Evolutionary conservation across 2,888 invertebrate species (phyloP), one percentile per base, ranked within the genome.

Genomic region (Alentia gelatinosa): DNA sequence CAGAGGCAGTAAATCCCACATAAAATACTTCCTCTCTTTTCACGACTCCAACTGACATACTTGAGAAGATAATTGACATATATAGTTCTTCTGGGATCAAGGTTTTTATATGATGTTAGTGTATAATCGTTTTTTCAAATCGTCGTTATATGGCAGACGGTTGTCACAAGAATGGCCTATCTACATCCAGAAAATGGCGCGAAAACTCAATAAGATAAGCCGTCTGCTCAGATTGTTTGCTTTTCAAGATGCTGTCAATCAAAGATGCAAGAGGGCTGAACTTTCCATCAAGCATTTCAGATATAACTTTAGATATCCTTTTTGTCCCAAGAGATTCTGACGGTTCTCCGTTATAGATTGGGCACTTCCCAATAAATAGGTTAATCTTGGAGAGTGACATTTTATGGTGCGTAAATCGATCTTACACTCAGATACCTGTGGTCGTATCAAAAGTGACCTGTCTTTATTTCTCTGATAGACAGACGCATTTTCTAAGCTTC

Each of bases 221-320:
- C 79, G 79, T 79, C 79, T 79, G 39, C 35, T 15, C 74, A 74
- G 30, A 26, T 26, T n/a, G 19, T 56, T 33, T 37, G 19, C 23
- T 1, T 79, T n/a, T 79, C 19, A 79, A 79, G 79, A 79, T 39
- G 79, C 19, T 79, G 79, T 79, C 79, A 79, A 79, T 79, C 79
- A 79, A 19, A 26, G 37, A 5, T 19, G 63, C 26, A 79, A 79
- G 39, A 35, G 26, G 35, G 74, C 30, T 26, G 23, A 39, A 79
- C 79, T 37, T 23, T 35, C 12, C 35, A 37, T 79, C 9, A 19
- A 39, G 4, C 39, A 23, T 79, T 12, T 63, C 12, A 63, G 63
- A 63, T 63, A n/a, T 63, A 9, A 63, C 15, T 79, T 79, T 23
- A 79, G 79, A 79, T 79, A 79, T 15, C 1, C 79, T 35, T 79